Evolutionary conservation across 2,888 invertebrate species (phyloP), one percentile per base, ranked within the genome.

Genomic region (Perizoma flavofasciatum): DNA sequence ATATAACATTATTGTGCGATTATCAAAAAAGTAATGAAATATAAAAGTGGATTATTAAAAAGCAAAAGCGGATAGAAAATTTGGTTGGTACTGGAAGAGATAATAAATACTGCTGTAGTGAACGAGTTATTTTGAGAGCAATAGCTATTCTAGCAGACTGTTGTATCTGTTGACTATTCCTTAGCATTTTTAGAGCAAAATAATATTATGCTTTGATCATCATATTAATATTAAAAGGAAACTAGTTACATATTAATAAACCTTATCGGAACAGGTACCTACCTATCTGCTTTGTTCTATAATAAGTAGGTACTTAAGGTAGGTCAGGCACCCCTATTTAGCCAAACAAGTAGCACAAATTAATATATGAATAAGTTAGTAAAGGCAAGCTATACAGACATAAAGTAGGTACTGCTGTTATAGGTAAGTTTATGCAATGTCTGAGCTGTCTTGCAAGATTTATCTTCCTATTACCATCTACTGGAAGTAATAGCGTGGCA

Each of bases 401-500:
- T 43, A 11, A 5, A 43, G 43, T 4, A 10, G 4, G 11, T 11
- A 10, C 8, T 7, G 46, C 46, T 53, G 46, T 46, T 22, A 45
- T 52, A 52, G 35, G 35, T 32, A 39, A 35, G 33, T 47, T 10
- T 46, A 40, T 32, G 54, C 47, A 46, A 55, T 46, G 54, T 45
- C 54, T 51, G 39, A 44, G 53, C 22, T 58, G 55, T 46, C 55
- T 49, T 59, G 10, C 49, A 56, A 67, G 63, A 69, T 64, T 66
- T 66, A 69, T 69, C 63, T 63, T 59, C 57, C 61, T 59, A 64
- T 67, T 69, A 66, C 59, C 57, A 67, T 66, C 66, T 51, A 63
- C 66, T 68, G 67, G 66, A 66, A 66, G 69, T 69, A 67, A 69
- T 65, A 64, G 65, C 66, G 68, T 60, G 68, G 67, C 73, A 77